A percentile compares a stretch with the other conserved stretches of the same genome.
Evolutionary conservation across 2,888 invertebrate species (phyloP).

Genomic region (Nomada flava): DNA sequence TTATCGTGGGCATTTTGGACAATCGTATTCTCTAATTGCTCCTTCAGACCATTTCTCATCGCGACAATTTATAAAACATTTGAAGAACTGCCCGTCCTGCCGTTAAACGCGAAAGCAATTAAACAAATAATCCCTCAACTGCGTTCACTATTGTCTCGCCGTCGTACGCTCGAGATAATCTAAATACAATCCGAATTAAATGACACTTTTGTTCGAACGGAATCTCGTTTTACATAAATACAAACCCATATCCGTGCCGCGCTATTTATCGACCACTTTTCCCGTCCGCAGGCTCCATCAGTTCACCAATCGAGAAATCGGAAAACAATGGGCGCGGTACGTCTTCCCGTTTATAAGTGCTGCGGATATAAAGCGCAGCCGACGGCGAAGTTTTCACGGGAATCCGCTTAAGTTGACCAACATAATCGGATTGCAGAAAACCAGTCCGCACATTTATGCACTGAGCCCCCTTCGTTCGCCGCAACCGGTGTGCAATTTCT

Average conservation of each 20-base stretch:
- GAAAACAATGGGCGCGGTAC: slow-evolving; percentile 35
- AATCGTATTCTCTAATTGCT: no score
- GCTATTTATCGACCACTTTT: neutral
- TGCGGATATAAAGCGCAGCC: slow-evolving; percentile 50
- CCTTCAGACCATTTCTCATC: no score
- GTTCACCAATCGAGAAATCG: slow-evolving; percentile 39
- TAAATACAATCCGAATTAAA: neutral
- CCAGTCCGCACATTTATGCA: slow-evolving; percentile 50
- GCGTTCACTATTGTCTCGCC: neutral
- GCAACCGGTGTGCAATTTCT: slow-evolving; percentile 35
- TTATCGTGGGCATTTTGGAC: no score
- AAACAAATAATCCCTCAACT: neutral
- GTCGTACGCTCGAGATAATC: neutral
- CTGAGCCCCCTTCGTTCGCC: slow-evolving; percentile 41
- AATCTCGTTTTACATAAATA: neutral
- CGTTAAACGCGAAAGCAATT: no score
- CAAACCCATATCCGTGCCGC: neutral
- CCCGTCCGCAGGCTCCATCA: neutral
- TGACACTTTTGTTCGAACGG: neutral
- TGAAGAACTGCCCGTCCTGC: no score
- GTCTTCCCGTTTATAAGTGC: slow-evolving; percentile 60
- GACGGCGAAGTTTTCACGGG: slow-evolving; percentile 59
- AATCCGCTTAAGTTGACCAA: slow-evolving; percentile 71
- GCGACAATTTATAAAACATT: no score
- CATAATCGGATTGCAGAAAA: slow-evolving; percentile 72